Base-by-base conservation (phyloP, 2,888 invertebrate genomes). In the Bedellia somnulentella region DNA sequence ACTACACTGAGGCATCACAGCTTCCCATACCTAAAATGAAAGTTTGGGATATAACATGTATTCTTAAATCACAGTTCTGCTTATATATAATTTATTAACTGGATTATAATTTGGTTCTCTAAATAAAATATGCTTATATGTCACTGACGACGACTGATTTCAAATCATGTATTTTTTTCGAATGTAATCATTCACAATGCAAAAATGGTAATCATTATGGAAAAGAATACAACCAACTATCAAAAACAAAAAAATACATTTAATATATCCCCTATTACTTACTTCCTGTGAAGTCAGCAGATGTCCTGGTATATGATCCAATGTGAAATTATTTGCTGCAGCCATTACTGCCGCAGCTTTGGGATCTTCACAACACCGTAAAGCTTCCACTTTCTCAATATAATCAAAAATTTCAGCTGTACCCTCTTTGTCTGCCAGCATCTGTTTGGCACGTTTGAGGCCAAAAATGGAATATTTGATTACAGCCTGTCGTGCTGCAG, bases 241-340 rank as follows among this genome's bases (percentile, higher is more conserved):
- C n/a, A n/a, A n/a, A n/a, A n/a, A n/a, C n/a, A n/a, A n/a, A n/a
- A n/a, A n/a, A n/a, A n/a, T n/a, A n/a, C n/a, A n/a, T n/a, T n/a
- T n/a, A n/a, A n/a, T n/a, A n/a, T n/a, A n/a, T n/a, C n/a, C n/a
- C n/a, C n/a, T n/a, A n/a, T n/a, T n/a, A 47, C 73, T 56, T 57
- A 86, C 85, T 48, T 79, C 75, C 49, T 77, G 76, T 25, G 80
- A 77, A 41, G 83, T 86, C 25, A 86, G 60, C 35, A 86, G 58
- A 44, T 78, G 77, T 4, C 83, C 80, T 31, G 87, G 85, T n/a
- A 89, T 76, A 52, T 87, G 85, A 42, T 85, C 82, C 22, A 87
- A 58, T 5, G 78, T 79, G 27, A 86, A 80, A 27, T 78, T 59
- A 37, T 81, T 54, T 22, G 62, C 56, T 32, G 63, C 53, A 1